Conservation (phyloP, 2,888 invertebrate genomes). For the Drosophila nr. fundita region DNA sequence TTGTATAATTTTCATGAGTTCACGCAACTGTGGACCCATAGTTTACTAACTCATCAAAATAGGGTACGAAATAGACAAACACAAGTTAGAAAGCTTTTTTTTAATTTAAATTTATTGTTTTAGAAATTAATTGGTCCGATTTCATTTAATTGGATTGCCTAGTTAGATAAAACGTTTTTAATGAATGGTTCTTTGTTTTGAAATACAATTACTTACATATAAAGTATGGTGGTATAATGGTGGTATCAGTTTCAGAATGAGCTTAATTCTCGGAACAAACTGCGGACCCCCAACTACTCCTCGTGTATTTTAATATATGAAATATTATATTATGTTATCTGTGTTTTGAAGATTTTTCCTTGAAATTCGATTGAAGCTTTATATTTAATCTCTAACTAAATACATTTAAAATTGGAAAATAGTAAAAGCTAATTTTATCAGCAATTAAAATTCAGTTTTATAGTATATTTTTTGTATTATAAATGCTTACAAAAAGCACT, state of each 20-base stretch:
- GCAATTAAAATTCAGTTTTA: slow-evolving; percentile 16
- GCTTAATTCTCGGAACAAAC: neutral
- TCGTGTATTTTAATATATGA: no score
- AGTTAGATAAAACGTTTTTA: neutral
- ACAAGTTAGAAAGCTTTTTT: no score
- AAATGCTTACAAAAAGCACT: neutral
- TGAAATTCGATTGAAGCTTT: neutral
- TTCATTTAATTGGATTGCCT: neutral
- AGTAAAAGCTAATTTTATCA: neutral
- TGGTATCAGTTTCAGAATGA: neutral
- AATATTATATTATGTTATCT: no score
- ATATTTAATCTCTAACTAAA: neutral
- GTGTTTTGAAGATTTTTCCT: no score
- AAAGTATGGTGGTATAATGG: neutral
- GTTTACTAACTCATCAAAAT: no score
- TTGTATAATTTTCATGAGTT: neutral
- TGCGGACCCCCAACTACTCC: neutral
- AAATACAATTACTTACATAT: neutral
- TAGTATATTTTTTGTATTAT: neutral
- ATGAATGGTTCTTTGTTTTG: neutral
- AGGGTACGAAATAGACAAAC: no score
- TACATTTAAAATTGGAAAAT: neutral
- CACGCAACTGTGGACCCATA: no score
- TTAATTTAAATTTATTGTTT: no score
- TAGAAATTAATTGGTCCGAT: no score